These are phyloP conservation scores for Pseudobourletiella spinata DNA, from an alignment of 1,140 invertebrate genomes.

Conservation along the genomic window DNA sequence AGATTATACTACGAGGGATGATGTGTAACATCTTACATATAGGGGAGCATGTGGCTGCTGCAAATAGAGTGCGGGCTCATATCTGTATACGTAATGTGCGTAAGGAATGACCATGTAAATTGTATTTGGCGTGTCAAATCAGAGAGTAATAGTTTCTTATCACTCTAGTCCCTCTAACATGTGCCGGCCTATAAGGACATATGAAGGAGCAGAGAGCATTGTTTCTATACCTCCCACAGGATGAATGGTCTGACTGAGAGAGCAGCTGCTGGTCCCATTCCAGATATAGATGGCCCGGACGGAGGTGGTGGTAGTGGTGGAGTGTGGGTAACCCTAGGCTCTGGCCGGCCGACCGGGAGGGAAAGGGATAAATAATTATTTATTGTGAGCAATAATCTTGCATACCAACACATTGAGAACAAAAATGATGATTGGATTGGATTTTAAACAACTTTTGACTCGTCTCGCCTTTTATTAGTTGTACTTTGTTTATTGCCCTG, in stretches of 20 bases:
- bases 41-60: neutral
- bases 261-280: neutral
- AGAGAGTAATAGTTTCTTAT: neutral
- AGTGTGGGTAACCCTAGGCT: too few species aligned
- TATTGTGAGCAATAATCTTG: neutral
- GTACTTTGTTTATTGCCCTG: neutral
- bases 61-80: neutral
- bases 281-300: neutral
- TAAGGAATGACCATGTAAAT: neutral
- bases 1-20: neutral
- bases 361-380: neutral
- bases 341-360: too few species aligned
- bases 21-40: too few species aligned
- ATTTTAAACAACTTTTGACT: neutral
- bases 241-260: neutral
- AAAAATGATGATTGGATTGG: conserved; percentile 3
- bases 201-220: neutral
- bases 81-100: neutral
- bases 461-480: conserved; percentile 1
- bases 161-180: neutral
- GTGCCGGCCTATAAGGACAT: neutral
- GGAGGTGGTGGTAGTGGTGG: too few species aligned
- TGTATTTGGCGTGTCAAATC: neutral
- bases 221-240: neutral
- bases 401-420: neutral